Conservation (phyloP, 2,888 invertebrate species). For the Melanchra persicariae region DNA sequence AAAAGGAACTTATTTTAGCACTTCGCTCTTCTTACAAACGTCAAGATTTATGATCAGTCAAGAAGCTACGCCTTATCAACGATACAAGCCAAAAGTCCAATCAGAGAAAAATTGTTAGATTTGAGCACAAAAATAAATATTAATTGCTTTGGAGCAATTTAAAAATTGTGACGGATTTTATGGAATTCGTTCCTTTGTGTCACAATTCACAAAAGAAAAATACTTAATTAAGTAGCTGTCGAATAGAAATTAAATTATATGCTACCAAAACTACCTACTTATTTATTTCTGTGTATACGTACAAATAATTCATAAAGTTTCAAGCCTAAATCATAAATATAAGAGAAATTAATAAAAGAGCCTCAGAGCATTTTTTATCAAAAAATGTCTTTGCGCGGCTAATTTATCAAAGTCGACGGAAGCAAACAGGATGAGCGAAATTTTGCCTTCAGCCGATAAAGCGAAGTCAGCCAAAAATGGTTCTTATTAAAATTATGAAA, state of each 20-base stretch:
- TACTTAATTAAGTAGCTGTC: not conserved
- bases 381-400: constrained; percentile 33
- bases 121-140: not conserved
- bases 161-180: too few species aligned
- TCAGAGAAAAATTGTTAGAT: too few species aligned
- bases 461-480: constrained; percentile 15
- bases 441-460: constrained; percentile 12
- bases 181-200: too few species aligned
- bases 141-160: too few species aligned
- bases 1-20: too few species aligned
- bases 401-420: constrained; percentile 48
- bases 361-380: not conserved
- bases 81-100: not conserved
- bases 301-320: not conserved
- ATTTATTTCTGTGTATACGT: not conserved
- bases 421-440: constrained; percentile 32
- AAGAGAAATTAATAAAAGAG: constrained; percentile 8
- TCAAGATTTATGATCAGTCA: too few species aligned
- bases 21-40: too few species aligned
- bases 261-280: not conserved
- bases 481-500: constrained; percentile 24
- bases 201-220: too few species aligned
- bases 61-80: not conserved
- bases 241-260: not conserved
- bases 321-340: not conserved